These are phyloP conservation scores for Urocolius indicus DNA, from an alignment of 2,113 vertebrate genomes.

Conservation along the genomic window DNA sequence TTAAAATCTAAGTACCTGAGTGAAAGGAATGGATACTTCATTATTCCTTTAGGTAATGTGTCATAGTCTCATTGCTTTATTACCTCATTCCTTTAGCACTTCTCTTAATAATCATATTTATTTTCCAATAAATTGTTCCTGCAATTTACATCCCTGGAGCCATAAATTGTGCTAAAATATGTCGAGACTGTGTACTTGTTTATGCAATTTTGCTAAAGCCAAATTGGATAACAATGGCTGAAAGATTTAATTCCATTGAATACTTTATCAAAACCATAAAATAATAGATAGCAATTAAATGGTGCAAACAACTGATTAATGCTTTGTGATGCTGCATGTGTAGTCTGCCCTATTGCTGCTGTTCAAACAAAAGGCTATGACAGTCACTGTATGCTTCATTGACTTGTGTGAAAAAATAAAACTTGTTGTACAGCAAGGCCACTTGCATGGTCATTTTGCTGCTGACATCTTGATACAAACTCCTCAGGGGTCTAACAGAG, in stretches of 20 bases:
- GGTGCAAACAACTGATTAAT: not conserved
- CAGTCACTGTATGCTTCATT: slow-evolving; percentile 47
- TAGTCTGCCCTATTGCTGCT: slow-evolving; percentile 24
- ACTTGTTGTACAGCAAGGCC: slow-evolving; percentile 40
- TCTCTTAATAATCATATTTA: slow-evolving; percentile 38
- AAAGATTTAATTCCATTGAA: slow-evolving; percentile 45
- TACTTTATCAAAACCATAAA: slow-evolving; percentile 18
- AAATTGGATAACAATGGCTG: slow-evolving; percentile 40
- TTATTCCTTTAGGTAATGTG: slow-evolving; percentile 12
- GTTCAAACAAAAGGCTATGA: slow-evolving; percentile 37
- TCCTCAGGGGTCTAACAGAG: not conserved
- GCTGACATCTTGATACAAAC: slow-evolving; percentile 25
- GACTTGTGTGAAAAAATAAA: slow-evolving; percentile 39
- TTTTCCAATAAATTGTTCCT: slow-evolving; percentile 22
- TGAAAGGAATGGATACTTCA: not conserved
- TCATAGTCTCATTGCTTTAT: not conserved
- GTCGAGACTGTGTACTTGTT: slow-evolving; percentile 19
- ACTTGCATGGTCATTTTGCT: slow-evolving; percentile 27
- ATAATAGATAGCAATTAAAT: slow-evolving; percentile 58
- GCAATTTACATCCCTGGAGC: slow-evolving; percentile 28
- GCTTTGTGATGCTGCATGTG: slow-evolving; percentile 2
- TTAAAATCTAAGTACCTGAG: not conserved
- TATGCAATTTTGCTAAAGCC: slow-evolving; percentile 5
- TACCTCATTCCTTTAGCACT: slow-evolving; percentile 20
- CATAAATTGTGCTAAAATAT: slow-evolving; percentile 40